phyloP scores from a whole-genome alignment of 2,113 vertebrate species.

The Hydrolagus affinis region DNA sequence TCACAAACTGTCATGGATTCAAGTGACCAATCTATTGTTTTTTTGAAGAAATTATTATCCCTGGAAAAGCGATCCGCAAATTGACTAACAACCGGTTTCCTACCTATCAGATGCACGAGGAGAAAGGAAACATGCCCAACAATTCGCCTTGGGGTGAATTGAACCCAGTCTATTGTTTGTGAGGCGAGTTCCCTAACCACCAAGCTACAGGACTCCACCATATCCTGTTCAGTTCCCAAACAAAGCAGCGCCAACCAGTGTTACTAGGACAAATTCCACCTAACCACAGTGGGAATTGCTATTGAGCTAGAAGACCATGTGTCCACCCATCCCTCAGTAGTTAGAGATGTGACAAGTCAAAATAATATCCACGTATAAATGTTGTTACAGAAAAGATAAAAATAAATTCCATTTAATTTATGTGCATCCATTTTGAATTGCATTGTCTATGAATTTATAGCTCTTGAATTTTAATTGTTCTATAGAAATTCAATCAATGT shows the following conservation, averaged over 20 bases:
- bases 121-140: background rate
- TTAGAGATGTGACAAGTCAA: background rate
- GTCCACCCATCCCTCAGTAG: no score
- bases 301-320: background rate
- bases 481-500: background rate
- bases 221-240: background rate
- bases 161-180: no score
- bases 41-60: no score
- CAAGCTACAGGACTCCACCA: no score
- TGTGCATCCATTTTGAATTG: background rate
- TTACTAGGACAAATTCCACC: background rate
- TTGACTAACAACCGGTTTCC: no score
- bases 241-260: background rate
- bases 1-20: no score
- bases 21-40: no score
- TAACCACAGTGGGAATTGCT: background rate
- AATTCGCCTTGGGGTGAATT: background rate
- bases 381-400: no score
- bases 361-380: no score
- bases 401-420: no score
- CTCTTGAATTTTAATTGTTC: background rate
- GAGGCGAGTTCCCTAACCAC: no score
- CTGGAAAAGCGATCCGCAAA: no score
- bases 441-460: background rate
- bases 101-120: background rate